A percentile compares a stretch with the other conserved stretches of the same genome.
Conservation (phyloP, 2,113 vertebrate genomes). For the Zapornia atra region DNA sequence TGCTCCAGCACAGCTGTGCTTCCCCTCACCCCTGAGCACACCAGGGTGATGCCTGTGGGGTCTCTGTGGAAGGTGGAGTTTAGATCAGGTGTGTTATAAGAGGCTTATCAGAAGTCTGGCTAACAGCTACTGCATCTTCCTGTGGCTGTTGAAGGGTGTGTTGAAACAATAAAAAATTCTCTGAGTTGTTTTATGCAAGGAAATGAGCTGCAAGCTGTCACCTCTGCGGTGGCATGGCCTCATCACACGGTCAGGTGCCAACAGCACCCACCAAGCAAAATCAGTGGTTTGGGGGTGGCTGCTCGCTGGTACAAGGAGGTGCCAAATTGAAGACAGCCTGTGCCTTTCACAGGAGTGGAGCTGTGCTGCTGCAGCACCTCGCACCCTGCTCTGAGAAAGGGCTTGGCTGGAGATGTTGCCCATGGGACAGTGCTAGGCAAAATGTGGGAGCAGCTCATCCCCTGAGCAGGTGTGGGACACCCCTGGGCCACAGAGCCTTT, state of each 20-base stretch:
- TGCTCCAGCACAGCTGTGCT: fast-evolving
- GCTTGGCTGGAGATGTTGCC: not conserved
- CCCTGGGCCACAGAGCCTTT: fast-evolving
- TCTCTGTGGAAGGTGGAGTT: not conserved
- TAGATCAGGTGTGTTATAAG: not conserved
- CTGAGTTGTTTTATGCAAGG: not conserved
- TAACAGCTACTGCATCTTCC: not conserved
- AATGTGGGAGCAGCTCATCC: not conserved
- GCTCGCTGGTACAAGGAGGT: not conserved
- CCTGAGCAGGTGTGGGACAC: fast-evolving
- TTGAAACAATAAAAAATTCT: not conserved
- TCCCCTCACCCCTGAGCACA: not conserved
- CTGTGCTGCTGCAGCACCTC: not conserved
- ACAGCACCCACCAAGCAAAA: not conserved
- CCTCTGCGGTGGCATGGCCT: fast-evolving
- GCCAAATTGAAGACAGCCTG: not conserved
- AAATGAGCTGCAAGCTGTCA: not conserved
- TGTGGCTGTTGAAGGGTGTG: not conserved
- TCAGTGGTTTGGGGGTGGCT: fast-evolving
- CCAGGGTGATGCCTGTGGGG: no score
- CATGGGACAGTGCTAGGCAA: fast-evolving
- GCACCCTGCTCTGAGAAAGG: not conserved
- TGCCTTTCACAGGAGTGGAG: not conserved
- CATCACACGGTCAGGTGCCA: fast-evolving
- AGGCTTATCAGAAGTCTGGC: not conserved